Conservation (phyloP, 2,888 invertebrate species). For the Dilophus febrilis region DNA sequence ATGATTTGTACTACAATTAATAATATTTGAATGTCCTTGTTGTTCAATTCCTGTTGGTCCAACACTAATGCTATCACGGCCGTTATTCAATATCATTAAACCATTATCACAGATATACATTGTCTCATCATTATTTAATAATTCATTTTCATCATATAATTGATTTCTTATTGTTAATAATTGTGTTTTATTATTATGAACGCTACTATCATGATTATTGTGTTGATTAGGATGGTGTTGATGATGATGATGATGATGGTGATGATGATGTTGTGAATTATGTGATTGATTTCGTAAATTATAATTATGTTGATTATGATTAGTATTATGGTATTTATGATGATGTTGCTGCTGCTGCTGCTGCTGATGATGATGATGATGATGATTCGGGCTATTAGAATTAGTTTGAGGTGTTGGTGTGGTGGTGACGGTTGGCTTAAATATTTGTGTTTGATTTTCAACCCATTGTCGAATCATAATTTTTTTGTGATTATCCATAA, state of each 20-base stretch:
- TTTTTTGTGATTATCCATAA: slow-evolving; percentile 84
- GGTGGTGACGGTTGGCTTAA: slow-evolving; percentile 25
- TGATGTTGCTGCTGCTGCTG: slow-evolving; percentile 1
- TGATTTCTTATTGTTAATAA: too few relatives aligned
- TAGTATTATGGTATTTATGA: neutral
- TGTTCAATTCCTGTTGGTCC: too few relatives aligned
- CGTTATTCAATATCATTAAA: too few relatives aligned
- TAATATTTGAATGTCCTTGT: too few relatives aligned
- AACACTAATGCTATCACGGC: too few relatives aligned
- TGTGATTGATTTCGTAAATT: too few relatives aligned
- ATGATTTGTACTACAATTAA: too few relatives aligned
- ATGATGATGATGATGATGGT: slow-evolving; percentile 7
- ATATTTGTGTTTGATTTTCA: slow-evolving; percentile 73
- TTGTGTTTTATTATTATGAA: neutral
- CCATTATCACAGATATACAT: too few relatives aligned
- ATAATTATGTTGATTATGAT: neutral
- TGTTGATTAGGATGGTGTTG: slow-evolving; percentile 22
- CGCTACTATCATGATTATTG: neutral
- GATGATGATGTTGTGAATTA: slow-evolving; percentile 11
- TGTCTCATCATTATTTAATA: too few relatives aligned
- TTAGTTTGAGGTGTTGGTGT: slow-evolving; percentile 38
- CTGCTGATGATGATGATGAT: slow-evolving; percentile 13
- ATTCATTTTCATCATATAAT: too few relatives aligned
- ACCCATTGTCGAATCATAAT: slow-evolving; percentile 90
- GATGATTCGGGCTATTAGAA: too few relatives aligned